Evolutionary conservation across 1,140 invertebrate species (phyloP).

Genomic region (Drosophila equinoxialis): DNA sequence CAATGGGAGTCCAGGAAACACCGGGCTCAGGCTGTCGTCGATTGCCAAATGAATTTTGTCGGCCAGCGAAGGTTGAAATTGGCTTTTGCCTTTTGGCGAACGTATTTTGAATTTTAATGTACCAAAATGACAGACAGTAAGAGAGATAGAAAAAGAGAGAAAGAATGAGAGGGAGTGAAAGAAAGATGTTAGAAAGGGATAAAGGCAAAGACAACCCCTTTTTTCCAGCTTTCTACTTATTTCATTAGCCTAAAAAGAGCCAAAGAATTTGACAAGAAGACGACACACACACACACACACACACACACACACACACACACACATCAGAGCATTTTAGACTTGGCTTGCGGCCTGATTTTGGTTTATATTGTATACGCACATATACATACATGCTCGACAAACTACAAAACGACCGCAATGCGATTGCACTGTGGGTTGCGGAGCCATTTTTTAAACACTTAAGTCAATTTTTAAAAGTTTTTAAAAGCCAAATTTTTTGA

Average conservation of each 20-base stretch:
- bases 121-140: conserved; percentile 18
- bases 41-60: conserved; percentile 77
- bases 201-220: conserved; percentile 34
- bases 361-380: conserved; percentile 25
- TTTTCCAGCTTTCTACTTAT: conserved; percentile 26
- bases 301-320: background rate
- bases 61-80: conserved; percentile 77
- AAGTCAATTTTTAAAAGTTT: too few species aligned
- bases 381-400: background rate
- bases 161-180: background rate
- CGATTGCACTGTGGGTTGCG: too few species aligned
- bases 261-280: conserved; percentile 18
- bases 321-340: background rate
- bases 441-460: too few species aligned
- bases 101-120: conserved; percentile 79
- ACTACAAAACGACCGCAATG: conserved; percentile 78
- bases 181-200: background rate
- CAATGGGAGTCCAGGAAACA: conserved; percentile 8
- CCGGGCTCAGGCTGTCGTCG: conserved; percentile 39
- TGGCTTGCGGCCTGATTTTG: conserved; percentile 21
- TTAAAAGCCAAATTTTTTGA: too few species aligned
- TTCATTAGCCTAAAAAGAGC: conserved; percentile 19
- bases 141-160: background rate
- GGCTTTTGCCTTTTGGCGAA: conserved; percentile 75
- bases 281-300: background rate